phyloP scores from a whole-genome alignment of 2,797 vertebrate species.

The Oreonectes daqikongensis region DNA sequence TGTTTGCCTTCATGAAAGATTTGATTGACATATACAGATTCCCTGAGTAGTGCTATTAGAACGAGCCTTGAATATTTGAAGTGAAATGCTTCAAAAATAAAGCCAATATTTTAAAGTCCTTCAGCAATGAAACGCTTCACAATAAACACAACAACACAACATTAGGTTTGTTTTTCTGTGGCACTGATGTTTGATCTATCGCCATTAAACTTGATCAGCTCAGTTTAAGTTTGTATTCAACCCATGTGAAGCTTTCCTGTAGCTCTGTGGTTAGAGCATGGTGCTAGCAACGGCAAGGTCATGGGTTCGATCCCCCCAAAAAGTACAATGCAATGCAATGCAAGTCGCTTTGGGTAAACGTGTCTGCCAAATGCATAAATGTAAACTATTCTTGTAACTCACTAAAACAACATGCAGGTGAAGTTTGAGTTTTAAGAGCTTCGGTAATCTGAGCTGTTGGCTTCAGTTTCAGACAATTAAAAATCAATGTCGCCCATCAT shows the following conservation, averaged over 20 bases:
- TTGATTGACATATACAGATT: neutral
- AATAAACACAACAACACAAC: neutral
- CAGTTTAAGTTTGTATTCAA: neutral
- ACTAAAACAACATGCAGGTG: too few relatives aligned
- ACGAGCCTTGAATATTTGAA: neutral
- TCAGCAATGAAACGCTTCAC: neutral
- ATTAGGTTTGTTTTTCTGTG: neutral
- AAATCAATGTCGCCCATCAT: constrained; percentile 65
- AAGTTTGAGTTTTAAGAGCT: neutral
- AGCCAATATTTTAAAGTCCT: neutral
- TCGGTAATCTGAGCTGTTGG: constrained; percentile 41
- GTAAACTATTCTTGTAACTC: too few relatives aligned
- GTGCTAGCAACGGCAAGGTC: too few relatives aligned
- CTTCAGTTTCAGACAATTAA: constrained; percentile 57
- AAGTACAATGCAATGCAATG: too few relatives aligned
- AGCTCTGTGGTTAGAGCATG: too few relatives aligned
- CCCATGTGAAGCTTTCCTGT: too few relatives aligned
- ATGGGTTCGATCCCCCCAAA: too few relatives aligned
- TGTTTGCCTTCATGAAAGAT: neutral
- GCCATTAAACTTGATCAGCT: neutral
- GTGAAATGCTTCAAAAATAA: neutral
- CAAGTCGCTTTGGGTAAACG: too few relatives aligned
- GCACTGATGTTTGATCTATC: neutral
- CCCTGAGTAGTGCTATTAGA: neutral
- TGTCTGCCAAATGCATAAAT: too few relatives aligned